Base-by-base conservation (phyloP, 64 coral and sea anemone species). In the Orbicella faveolata region DNA sequence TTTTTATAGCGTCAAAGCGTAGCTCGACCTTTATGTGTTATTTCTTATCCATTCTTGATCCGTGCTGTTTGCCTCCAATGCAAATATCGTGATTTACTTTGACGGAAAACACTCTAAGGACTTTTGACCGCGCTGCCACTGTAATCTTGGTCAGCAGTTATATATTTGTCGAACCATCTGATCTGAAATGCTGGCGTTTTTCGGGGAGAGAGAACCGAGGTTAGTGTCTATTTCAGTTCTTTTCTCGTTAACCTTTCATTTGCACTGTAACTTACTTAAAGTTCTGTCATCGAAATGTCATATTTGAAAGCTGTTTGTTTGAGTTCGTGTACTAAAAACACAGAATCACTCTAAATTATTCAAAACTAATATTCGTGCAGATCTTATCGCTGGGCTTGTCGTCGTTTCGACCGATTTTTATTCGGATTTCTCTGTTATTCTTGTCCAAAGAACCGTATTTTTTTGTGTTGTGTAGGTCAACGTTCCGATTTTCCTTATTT, bases 131-230 rank as follows among this genome's bases (percentile, higher is more conserved):
- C 77, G n/a, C 52, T 25, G 25, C 20, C 21, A 52, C 19, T 79
- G 20, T 59, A 79, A 79, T 25, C 23, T 3, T 72, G 36, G 82
- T 72, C 37, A 72, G 82, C 64, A 85, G 82, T 73, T 52, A 37
- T 70, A 70, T 33, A 39, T n/a, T 48, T 41, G 34, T 67, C 18
- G 34, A 67, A n/a, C 7, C 4, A 34, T 61, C 20, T 37, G 10
- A 33, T 18, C 36, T 72, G 63, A 52, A 21, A 85, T 85, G 82
- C 82, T 85, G 20, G 65, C 82, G 36, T 85, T 19, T 52, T 85
- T 85, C 64, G 82, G 82, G 1, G 82, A 85, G 23, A 85, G 82
- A 23, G 82, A 85, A 66, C 39, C 39, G 11, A 85, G 82, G 82
- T 85, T 54, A 85, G 82, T 54, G 65, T 68, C 15, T 8, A 25